These are phyloP conservation scores for Masticophis lateralis DNA, from an alignment of 2,797 vertebrate genomes.

Conservation along the genomic window DNA sequence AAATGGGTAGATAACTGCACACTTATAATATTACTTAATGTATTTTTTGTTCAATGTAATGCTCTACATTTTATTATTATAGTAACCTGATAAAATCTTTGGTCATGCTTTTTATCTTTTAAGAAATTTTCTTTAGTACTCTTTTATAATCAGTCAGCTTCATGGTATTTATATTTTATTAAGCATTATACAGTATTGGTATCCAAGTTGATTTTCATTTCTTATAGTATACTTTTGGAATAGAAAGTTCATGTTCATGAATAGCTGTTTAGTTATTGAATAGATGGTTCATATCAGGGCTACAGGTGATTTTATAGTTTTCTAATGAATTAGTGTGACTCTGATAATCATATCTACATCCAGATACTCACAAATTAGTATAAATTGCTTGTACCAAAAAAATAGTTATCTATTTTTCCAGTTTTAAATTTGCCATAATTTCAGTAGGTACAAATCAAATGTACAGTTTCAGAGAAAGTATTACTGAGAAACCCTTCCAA, in stretches of 20 bases:
- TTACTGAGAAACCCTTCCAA: not conserved
- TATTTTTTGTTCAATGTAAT: slow-evolving; percentile 20
- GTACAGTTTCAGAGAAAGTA: not conserved
- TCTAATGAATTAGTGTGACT: not conserved
- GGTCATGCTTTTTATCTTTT: not conserved
- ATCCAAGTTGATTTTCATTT: not conserved
- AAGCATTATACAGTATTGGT: not conserved
- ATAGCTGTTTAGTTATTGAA: not conserved
- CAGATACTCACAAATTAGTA: not conserved
- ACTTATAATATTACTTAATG: not conserved
- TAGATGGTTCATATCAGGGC: not conserved
- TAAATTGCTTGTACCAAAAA: not conserved
- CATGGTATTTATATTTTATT: not conserved
- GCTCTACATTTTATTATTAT: not conserved
- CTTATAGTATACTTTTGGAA: not conserved
- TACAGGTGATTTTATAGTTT: not conserved
- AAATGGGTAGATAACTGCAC: slow-evolving; percentile 15
- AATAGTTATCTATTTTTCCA: not conserved
- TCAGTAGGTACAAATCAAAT: not conserved
- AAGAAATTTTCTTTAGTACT: not conserved
- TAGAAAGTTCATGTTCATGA: not conserved
- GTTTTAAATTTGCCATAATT: not conserved
- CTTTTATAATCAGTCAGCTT: not conserved
- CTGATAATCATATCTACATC: not conserved
- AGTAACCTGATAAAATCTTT: not conserved